Conservation (phyloP, 1,140 invertebrate species). For the Halyomorpha halys region DNA sequence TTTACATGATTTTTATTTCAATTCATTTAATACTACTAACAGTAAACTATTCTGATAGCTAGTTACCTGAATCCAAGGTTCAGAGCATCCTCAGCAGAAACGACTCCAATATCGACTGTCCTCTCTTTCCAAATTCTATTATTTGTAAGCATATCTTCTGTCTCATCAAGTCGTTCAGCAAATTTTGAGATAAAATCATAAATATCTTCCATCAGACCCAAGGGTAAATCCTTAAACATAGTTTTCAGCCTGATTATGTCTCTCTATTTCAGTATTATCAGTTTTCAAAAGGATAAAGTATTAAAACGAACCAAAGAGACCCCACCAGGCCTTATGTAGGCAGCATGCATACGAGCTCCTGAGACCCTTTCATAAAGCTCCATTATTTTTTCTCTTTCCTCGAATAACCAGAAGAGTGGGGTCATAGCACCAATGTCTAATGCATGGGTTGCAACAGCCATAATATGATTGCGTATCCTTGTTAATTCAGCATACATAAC, state of each 20-base stretch:
- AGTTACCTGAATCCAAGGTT: slow-evolving; percentile 82
- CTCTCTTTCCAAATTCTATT: slow-evolving; percentile 87
- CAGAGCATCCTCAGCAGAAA: slow-evolving; percentile 81
- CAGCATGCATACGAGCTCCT: slow-evolving; percentile 93
- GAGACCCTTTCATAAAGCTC: slow-evolving; percentile 96
- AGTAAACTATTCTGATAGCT: too few relatives aligned
- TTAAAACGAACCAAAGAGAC: slow-evolving; percentile 45
- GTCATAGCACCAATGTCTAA: slow-evolving; percentile 91
- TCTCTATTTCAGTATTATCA: not conserved
- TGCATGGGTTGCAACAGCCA: slow-evolving; percentile 86
- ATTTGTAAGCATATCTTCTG: slow-evolving; percentile 86
- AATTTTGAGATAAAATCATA: slow-evolving; percentile 81
- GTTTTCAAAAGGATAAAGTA: not conserved
- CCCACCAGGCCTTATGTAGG: slow-evolving; percentile 89
- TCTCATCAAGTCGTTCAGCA: slow-evolving; percentile 79
- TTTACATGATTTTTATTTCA: too few relatives aligned
- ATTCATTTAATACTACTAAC: too few relatives aligned
- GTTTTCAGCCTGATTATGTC: not conserved
- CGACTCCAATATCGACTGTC: slow-evolving; percentile 79
- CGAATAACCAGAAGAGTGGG: slow-evolving; percentile 97
- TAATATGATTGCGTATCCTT: slow-evolving; percentile 86
- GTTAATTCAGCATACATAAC: slow-evolving; percentile 86
- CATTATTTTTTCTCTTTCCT: slow-evolving; percentile 97
- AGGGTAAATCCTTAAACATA: slow-evolving; percentile 65
- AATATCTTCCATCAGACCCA: slow-evolving; percentile 93